Conservation (phyloP, 92 coral and sea anemone genomes). For the Phenganax marumi region DNA sequence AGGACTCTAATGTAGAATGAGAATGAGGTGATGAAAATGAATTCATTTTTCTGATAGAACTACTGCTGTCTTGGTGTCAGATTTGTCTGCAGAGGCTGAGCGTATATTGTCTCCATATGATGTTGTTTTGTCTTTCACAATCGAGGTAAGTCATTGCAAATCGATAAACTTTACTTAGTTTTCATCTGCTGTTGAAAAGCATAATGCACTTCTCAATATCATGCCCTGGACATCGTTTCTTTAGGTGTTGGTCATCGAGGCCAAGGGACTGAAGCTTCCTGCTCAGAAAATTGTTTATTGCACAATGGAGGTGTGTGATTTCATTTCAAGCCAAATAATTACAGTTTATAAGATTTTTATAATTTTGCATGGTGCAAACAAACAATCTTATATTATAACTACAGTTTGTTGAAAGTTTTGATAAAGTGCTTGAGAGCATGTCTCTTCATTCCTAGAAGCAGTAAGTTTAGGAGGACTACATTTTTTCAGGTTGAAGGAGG, state of each 20-base stretch:
- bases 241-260: conserved; percentile 83
- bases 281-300: conserved; percentile 88
- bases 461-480: too few relatives aligned
- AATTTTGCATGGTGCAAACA: background rate
- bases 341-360: too few relatives aligned
- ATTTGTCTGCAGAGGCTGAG: conserved; percentile 58
- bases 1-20: background rate
- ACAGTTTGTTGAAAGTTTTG: background rate
- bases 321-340: background rate
- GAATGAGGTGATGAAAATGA: too few relatives aligned
- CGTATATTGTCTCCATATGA: conserved; percentile 82
- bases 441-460: too few relatives aligned
- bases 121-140: conserved; percentile 86
- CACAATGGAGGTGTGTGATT: conserved; percentile 88
- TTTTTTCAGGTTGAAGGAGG: conserved; percentile 87
- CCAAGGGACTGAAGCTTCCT: conserved; percentile 83
- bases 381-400: background rate
- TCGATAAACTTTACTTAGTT: background rate
- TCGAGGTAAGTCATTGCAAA: conserved; percentile 61
- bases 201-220: background rate
- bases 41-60: conserved; percentile 4
- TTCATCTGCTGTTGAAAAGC: background rate
- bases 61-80: conserved; percentile 56
- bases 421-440: too few relatives aligned
- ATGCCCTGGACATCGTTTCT: conserved; percentile 1